A percentile compares a stretch with the other conserved stretches of the same genome.
Evolutionary conservation across 1,140 invertebrate genomes (phyloP).

Genomic region (Cyrtorhinus lividipennis): DNA sequence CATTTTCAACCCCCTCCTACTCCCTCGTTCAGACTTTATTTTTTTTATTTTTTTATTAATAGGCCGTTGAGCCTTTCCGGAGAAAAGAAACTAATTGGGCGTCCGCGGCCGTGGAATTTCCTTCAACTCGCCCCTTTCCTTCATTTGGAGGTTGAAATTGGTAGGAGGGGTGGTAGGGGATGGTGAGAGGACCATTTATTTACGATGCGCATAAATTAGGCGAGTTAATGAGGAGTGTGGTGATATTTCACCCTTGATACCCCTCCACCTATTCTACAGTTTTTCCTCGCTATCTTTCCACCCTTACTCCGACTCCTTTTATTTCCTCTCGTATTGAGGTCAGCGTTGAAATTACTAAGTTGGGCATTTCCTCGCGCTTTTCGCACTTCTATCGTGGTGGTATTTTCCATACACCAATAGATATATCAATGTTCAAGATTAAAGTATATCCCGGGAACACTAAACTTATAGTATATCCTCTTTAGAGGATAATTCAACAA

Average conservation of each 20-base stretch:
- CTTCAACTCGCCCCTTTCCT: neutral
- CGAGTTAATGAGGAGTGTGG: slow-evolving; percentile 15
- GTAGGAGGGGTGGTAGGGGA: neutral
- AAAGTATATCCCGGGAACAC: no score
- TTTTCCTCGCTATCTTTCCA: no score
- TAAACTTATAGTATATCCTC: no score
- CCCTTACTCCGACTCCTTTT: no score
- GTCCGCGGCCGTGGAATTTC: neutral
- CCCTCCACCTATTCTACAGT: neutral
- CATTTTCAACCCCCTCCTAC: neutral
- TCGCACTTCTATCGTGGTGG: no score
- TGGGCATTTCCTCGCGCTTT: no score
- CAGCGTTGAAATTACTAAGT: no score
- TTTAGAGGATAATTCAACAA: no score
- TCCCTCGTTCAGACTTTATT: neutral
- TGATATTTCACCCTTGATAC: slow-evolving; percentile 17
- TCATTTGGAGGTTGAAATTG: neutral
- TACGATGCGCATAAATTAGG: slow-evolving; percentile 13
- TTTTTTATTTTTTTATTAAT: neutral
- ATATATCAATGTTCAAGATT: no score
- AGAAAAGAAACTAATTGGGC: slow-evolving; percentile 1
- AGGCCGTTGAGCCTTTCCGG: neutral
- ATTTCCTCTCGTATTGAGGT: no score
- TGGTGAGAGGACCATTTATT: slow-evolving; percentile 9
- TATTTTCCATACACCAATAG: no score